Evolutionary conservation across 2,113 vertebrate species (phyloP), one percentile per base, ranked within the genome.

Genomic region (pig (Sus scrofa)): DNA sequence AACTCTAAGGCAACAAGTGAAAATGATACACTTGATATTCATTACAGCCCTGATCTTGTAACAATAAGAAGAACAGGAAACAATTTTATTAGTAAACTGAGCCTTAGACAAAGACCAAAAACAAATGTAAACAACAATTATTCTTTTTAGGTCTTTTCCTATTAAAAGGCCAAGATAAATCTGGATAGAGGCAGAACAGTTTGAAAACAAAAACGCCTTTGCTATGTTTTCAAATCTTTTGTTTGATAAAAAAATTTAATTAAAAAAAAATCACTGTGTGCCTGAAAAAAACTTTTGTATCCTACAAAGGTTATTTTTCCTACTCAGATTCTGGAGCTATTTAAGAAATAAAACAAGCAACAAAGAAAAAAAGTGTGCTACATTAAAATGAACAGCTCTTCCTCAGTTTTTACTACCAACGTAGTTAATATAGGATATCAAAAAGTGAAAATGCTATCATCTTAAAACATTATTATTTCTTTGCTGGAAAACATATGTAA

Each of bases 21-120:
- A 97, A 98, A 98, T 88, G 97, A 98, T 97, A 97, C 97, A 97
- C 93, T 84, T 96, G 96, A 94, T 96, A 96, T 96, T 96, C 95
- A 96, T 90, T 58, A 97, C 71, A 85, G 92, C 30, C 85, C 94
- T 94, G 95, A 77, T 83, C 84, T 96, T 73, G 63, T 93, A 97
- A 96, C 67, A 96, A 91, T 81, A 95, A 82, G 52, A 95, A 89
- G 16, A 82, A 32, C 63, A 92, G 92, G 96, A 98, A 97, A 93
- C 96, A 98, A 93, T 96, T 90, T 84, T 96, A 93, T 60, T 84
- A 92, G 85, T 71, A 95, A 86, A 85, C 86, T 67, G 65, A 50
- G 63, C 67, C 52, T 63, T 75, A 96, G 83, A 84, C 4, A 83
- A 96, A 97, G 70, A 70, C 13, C 32, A 34, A 77, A 96, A 70